These are phyloP conservation scores for Rhea pennata DNA, from an alignment of 2,113 vertebrate genomes.

Conservation along the genomic window DNA sequence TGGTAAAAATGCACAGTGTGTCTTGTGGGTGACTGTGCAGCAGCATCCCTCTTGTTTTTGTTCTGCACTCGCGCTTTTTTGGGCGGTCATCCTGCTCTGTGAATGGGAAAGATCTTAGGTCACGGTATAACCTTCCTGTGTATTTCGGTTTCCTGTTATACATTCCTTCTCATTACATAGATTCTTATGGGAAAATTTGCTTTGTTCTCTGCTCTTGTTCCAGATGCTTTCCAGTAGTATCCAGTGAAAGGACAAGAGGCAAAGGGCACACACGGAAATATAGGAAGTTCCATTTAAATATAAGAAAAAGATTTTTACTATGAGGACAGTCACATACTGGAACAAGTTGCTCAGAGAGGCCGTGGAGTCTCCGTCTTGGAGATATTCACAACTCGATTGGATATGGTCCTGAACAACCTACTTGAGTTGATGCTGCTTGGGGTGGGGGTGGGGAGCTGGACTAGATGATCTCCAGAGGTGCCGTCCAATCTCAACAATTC, in stretches of 20 bases:
- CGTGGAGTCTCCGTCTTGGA: not conserved
- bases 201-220: not conserved
- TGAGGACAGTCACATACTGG: fast-evolving
- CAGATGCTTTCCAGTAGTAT: not conserved
- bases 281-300: not conserved
- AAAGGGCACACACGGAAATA: not conserved
- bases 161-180: fast-evolving
- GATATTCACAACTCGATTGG: not conserved
- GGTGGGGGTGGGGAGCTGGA: not conserved
- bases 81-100: fast-evolving
- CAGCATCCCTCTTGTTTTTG: not conserved
- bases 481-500: not conserved
- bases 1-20: fast-evolving
- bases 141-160: not conserved
- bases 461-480: not conserved
- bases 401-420: not conserved
- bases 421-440: not conserved
- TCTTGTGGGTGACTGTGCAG: fast-evolving
- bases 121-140: not conserved
- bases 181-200: not conserved
- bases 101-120: not conserved
- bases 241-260: not conserved
- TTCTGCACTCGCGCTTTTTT: not conserved
- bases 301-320: not conserved
- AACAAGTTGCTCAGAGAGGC: not conserved